Base-by-base conservation (phyloP, 1,140 invertebrate genomes). In the Zophobas morio region DNA sequence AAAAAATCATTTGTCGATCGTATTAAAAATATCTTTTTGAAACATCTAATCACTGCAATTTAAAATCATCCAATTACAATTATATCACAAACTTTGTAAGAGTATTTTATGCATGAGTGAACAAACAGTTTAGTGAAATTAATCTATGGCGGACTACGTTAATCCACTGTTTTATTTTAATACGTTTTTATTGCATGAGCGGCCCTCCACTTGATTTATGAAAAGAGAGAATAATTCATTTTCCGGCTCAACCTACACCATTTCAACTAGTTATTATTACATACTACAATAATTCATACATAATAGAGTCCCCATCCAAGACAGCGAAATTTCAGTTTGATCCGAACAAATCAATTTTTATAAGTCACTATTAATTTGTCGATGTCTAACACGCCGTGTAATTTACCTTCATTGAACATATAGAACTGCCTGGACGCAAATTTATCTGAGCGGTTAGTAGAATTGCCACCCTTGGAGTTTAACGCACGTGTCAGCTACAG, bases 401-500 rank as follows among this genome's bases (percentile, higher is more conserved):
- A 73, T 73, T 73, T 36, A 20, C 20, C 20, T 20, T 37, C 33
- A n/a, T n/a, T 33, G 40, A 73, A 39, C 6, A 37, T 73, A 39
- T 73, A 53, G 49, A 73, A 73, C 51, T 54, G 71, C 39, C 49
- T 56, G 71, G 54, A 73, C 71, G 49, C 49, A 73, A 73, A 56
- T 73, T 73, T 54, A 73, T 73, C 71, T 73, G 49, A 40, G 35
- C n/a, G 71, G 37, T 73, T 56, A 20, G 51, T 37, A 40, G 70
- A 54, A 72, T 49, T 72, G 70, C 71, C 71, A 73, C 71, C 71
- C 71, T 56, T 73, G 42, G 37, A 73, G 36, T n/a, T 54, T 56
- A 32, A 37, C 71, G 54, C 71, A 73, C 71, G 71, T 73, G 71
- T 73, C 71, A 73, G 54, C 35, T 73, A 33, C 71, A 73, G 71